Evolutionary conservation across 2,113 vertebrate genomes (phyloP), one percentile per base, ranked within the genome.

Genomic region (Passer montanus): DNA sequence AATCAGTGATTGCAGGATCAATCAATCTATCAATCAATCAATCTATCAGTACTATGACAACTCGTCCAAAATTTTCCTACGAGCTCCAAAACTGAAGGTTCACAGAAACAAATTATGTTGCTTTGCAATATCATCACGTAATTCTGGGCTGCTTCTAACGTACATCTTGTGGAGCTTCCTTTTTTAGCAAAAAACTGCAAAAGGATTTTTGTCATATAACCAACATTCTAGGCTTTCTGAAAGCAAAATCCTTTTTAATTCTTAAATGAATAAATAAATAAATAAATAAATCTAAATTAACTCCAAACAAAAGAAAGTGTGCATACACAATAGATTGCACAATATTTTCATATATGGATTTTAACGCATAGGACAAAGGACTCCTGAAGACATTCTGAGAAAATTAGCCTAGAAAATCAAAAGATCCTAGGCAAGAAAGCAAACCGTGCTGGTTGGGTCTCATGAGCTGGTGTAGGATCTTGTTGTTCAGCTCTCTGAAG

Each of bases 211-310:
- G 13, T 63, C 37, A 68, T 23, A 52, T 5, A 74, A 35, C 37
- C 13, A 63, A 24, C 30, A 63, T 59, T 16, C 39, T 44, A 41
- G 23, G 8, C 11, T 87, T 74, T 41, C 49, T 68, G n/a, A 90
- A 83, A 76, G 4, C 5, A 86, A 69, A 70, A 31, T 6, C 0
- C 0, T 14, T 33, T 52, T 41, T 27, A 22, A 6, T 26, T 33
- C 22, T 43, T 46, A 8, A 37, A 67, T 12, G 53, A 47, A 43
- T 5, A 16, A 14, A 27, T 18, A 46, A 14, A 30, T 67, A 59
- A 47, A 43, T 4, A 16, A 14, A 27, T 18, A 44, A 14, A 30
- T 66, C 33, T 31, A 72, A 64, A 39, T 73, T 0, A 78, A 74
- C 37, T 26, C 7, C 9, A 89, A 85, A 72, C 6, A 24, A 23